Percentiles rank a stretch among this genome's conserved stretches.
phyloP scores from a whole-genome alignment of 1,140 invertebrate species.

The Oscheius sp. region DNA sequence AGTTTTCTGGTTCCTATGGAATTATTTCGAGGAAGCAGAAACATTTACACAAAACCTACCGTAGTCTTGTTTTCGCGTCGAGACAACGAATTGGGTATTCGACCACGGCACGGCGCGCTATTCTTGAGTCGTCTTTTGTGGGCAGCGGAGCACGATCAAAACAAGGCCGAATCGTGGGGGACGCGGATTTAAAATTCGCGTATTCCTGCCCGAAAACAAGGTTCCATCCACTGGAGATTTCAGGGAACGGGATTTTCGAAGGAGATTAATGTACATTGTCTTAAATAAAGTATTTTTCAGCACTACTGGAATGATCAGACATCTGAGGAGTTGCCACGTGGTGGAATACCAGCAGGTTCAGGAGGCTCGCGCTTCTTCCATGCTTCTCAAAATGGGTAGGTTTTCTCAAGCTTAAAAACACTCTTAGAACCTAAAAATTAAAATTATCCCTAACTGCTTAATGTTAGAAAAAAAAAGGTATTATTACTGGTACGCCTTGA shows the following conservation, averaged over 20 bases:
- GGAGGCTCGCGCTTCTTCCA: constrained; percentile 35
- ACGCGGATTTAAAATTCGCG: too few relatives aligned
- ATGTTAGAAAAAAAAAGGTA: constrained; percentile 11
- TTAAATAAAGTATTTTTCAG: constrained; percentile 37
- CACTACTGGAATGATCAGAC: constrained; percentile 44
- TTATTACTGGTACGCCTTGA: constrained; percentile 8
- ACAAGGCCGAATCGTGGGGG: too few relatives aligned
- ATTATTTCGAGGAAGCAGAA: too few relatives aligned
- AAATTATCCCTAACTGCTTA: neutral
- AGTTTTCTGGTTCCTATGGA: too few relatives aligned
- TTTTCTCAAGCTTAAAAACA: neutral
- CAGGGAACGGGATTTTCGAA: neutral
- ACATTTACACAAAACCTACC: too few relatives aligned
- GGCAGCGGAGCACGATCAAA: constrained; percentile 4
- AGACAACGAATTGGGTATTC: neutral
- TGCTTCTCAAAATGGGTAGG: constrained; percentile 37
- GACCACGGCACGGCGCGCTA: neutral
- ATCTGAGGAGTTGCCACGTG: constrained; percentile 41
- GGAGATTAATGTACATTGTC: neutral
- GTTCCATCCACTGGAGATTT: neutral
- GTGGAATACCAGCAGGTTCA: constrained; percentile 42
- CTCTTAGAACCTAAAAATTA: neutral
- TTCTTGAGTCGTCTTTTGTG: neutral
- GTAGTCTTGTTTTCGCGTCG: neutral
- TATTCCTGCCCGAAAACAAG: neutral